Conservation (phyloP, 2,888 invertebrate species). For the Ariolimax columbianus region DNA sequence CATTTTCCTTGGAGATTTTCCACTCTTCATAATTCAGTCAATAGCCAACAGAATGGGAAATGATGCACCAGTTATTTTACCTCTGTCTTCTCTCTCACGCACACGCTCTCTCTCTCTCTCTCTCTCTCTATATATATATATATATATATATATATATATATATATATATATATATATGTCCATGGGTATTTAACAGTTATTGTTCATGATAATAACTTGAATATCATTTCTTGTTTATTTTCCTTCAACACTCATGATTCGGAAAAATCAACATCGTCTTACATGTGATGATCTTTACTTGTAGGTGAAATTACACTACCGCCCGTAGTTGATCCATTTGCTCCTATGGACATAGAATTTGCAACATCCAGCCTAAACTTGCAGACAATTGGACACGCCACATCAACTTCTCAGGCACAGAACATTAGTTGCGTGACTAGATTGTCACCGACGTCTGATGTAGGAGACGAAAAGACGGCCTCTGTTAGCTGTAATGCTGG, state of each 20-base stretch:
- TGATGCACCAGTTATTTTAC: too few relatives aligned
- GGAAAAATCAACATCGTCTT: background rate
- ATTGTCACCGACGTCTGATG: slow-evolving; percentile 45
- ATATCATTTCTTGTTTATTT: too few relatives aligned
- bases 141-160: background rate
- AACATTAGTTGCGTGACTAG: slow-evolving; percentile 48
- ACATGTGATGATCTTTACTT: background rate
- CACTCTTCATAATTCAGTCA: too few relatives aligned
- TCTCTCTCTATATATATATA: background rate
- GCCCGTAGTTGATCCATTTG: slow-evolving; percentile 20
- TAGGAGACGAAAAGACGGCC: slow-evolving; percentile 50
- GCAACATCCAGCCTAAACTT: slow-evolving; percentile 42
- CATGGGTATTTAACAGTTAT: too few relatives aligned
- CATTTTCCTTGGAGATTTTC: too few relatives aligned
- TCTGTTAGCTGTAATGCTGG: slow-evolving; percentile 47
- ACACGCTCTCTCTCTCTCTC: too few relatives aligned
- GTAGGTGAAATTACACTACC: slow-evolving; percentile 43
- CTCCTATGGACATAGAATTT: slow-evolving; percentile 24
- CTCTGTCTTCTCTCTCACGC: too few relatives aligned
- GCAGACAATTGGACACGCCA: slow-evolving; percentile 38
- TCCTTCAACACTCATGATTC: too few relatives aligned
- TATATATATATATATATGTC: background rate
- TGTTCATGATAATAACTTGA: too few relatives aligned
- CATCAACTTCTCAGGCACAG: slow-evolving; percentile 4
- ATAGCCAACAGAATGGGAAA: too few relatives aligned